phyloP scores from a whole-genome alignment of 2,797 vertebrate genomes.

The Simalia tracyae region DNA sequence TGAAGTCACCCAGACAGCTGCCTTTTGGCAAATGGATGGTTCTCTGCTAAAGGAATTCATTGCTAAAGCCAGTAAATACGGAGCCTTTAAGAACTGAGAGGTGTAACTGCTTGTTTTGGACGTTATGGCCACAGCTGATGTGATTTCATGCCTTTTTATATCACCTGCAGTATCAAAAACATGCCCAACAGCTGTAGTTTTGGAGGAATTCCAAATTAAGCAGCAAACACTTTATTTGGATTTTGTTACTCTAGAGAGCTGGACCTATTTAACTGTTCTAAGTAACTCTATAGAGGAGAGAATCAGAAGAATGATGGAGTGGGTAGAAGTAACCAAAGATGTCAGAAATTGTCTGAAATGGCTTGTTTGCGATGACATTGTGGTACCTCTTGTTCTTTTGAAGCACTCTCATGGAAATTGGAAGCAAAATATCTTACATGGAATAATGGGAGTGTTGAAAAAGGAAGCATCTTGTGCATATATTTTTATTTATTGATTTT shows the following conservation, averaged over 20 bases:
- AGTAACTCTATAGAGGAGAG: not conserved
- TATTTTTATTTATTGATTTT: not conserved
- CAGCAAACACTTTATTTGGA: not conserved
- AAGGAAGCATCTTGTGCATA: not conserved
- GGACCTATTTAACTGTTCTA: not conserved
- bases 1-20: slow-evolving; percentile 92
- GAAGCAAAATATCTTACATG: not conserved
- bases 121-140: not conserved
- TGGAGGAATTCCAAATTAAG: not conserved
- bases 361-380: not conserved
- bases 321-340: not conserved
- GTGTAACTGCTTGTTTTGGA: slow-evolving; percentile 47
- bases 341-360: not conserved
- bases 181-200: slow-evolving; percentile 29
- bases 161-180: not conserved
- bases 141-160: slow-evolving; percentile 8
- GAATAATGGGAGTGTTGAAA: slow-evolving; percentile 36
- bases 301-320: not conserved
- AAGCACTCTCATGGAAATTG: slow-evolving; percentile 23
- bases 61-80: slow-evolving; percentile 94
- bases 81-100: slow-evolving; percentile 95
- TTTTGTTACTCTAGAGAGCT: slow-evolving; percentile 8
- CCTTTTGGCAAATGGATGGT: slow-evolving; percentile 96
- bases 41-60: slow-evolving; percentile 97
- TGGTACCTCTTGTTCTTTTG: not conserved